Evolutionary conservation across 1,140 invertebrate genomes (phyloP).

Genomic region (Belonocnema kinseyi): DNA sequence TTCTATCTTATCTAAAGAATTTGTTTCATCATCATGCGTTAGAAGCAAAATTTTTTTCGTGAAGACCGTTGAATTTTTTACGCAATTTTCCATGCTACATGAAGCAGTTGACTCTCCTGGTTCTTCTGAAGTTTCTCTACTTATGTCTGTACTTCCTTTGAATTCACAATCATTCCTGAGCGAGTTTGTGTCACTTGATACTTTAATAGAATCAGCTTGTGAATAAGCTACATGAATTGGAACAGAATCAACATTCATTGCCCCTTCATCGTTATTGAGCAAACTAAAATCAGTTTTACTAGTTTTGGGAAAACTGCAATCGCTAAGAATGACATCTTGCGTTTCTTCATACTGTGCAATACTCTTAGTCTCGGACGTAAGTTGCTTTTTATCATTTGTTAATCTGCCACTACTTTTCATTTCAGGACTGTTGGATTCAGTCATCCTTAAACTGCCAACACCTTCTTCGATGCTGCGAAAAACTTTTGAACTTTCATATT

Average conservation of each 20-base stretch:
- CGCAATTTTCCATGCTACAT: constrained; percentile 47
- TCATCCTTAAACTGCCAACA: constrained; percentile 50
- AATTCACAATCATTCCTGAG: not conserved
- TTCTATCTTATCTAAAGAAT: constrained; percentile 61
- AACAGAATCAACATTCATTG: not conserved
- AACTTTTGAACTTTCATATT: constrained; percentile 42
- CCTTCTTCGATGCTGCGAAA: constrained; percentile 45
- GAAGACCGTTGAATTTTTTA: constrained; percentile 43
- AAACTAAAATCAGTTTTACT: not conserved
- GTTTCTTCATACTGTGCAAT: not conserved
- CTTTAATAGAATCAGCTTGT: not conserved
- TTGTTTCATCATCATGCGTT: constrained; percentile 58
- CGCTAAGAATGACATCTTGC: not conserved
- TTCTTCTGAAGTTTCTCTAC: constrained; percentile 51
- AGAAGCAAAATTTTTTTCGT: constrained; percentile 46
- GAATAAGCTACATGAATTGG: not conserved
- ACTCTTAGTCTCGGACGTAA: not conserved
- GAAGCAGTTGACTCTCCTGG: constrained; percentile 52
- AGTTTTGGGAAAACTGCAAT: not conserved
- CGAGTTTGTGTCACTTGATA: not conserved
- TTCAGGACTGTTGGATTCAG: constrained; percentile 43
- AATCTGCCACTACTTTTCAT: constrained; percentile 25
- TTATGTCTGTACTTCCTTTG: not conserved
- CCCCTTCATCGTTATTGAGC: not conserved
- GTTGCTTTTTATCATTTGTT: not conserved